phyloP scores from a whole-genome alignment of 1,140 invertebrate genomes.

The Drosophila parvula region DNA sequence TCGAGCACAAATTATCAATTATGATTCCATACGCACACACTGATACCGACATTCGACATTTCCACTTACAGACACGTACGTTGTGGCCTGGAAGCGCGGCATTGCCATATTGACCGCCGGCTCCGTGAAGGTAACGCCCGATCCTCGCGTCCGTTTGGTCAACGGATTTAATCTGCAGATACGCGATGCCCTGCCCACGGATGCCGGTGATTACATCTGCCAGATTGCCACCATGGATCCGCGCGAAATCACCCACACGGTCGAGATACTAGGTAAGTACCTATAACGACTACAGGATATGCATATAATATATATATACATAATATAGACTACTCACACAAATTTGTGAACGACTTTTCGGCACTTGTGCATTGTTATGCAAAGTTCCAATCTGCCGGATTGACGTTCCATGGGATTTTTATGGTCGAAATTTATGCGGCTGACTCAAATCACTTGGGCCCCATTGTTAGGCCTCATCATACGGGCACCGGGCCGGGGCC shows the following conservation, averaged over 20 bases:
- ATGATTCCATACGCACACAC: slow-evolving; percentile 25
- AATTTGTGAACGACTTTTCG: slow-evolving; percentile 50
- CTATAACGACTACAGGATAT: background rate
- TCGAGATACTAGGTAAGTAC: slow-evolving; percentile 86
- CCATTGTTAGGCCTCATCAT: slow-evolving; percentile 75
- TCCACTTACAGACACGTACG: slow-evolving; percentile 83
- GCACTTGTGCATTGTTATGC: slow-evolving; percentile 65
- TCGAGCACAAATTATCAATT: slow-evolving; percentile 68
- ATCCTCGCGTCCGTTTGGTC: slow-evolving; percentile 85
- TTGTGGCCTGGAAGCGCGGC: slow-evolving; percentile 86
- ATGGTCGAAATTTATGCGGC: slow-evolving; percentile 73
- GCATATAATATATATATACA: slow-evolving; percentile 5
- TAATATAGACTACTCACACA: slow-evolving; percentile 11
- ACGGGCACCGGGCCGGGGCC: slow-evolving; percentile 26
- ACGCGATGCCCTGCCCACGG: slow-evolving; percentile 85
- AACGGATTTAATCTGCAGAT: slow-evolving; percentile 86
- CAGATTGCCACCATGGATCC: slow-evolving; percentile 86
- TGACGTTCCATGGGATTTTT: slow-evolving; percentile 58
- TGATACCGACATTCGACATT: slow-evolving; percentile 22
- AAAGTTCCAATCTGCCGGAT: slow-evolving; percentile 56
- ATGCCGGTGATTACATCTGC: slow-evolving; percentile 87
- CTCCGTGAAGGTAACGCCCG: slow-evolving; percentile 86
- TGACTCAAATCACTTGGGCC: slow-evolving; percentile 75
- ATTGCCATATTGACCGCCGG: slow-evolving; percentile 87
- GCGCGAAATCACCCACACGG: slow-evolving; percentile 86